Percentiles rank a stretch among this genome's conserved stretches.
Evolutionary conservation across 2,888 invertebrate genomes (phyloP).

Genomic region (Chrysolina americana): DNA sequence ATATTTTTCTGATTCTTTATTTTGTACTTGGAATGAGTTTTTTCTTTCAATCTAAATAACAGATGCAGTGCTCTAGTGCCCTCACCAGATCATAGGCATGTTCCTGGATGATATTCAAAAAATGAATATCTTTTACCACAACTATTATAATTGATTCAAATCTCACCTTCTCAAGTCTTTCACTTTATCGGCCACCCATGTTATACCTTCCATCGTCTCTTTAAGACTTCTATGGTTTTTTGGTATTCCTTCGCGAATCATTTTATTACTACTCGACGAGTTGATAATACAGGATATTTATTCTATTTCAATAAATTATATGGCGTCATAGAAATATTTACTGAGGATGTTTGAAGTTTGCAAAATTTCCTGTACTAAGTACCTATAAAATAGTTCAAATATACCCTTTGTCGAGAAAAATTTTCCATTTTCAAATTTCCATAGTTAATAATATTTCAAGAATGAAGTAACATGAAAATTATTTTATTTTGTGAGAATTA

Average conservation of each 20-base stretch:
- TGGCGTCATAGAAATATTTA: slow-evolving; percentile 19
- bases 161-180: slow-evolving; percentile 47
- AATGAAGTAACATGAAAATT: no score
- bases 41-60: no score
- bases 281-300: slow-evolving; percentile 23
- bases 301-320: background rate
- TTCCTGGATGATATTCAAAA: no score
- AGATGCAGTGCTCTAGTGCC: no score
- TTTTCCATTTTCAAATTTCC: no score
- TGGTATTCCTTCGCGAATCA: background rate
- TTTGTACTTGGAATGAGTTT: no score
- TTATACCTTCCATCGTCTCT: slow-evolving; percentile 18
- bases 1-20: no score
- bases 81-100: no score
- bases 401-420: background rate
- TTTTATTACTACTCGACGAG: background rate
- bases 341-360: slow-evolving; percentile 35
- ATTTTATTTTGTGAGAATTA: no score
- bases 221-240: background rate
- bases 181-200: slow-evolving; percentile 39
- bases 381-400: no score
- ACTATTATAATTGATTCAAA: background rate
- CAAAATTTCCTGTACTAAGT: background rate
- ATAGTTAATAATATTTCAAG: no score
- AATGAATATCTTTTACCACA: no score